Evolutionary conservation across 2,888 invertebrate species (phyloP), one percentile per base, ranked within the genome.

Genomic region (Andrena dorsata): DNA sequence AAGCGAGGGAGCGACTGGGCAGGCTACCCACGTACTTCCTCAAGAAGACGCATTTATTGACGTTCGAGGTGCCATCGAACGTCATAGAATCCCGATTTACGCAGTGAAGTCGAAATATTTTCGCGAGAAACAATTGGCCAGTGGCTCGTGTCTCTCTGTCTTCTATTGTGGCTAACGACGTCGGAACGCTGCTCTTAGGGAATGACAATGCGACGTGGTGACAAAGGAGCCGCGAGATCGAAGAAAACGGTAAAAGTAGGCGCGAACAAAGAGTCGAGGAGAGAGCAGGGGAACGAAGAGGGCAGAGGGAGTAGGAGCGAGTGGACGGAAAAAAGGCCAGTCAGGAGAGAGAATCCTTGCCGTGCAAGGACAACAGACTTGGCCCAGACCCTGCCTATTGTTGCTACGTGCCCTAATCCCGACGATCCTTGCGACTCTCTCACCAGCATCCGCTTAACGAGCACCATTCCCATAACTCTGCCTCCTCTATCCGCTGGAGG

Each of bases 391-490:
- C 26, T 10, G 35, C 26, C 76, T 64, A 87, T 87, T 87, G 87
- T 88, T 76, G 80, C 58, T 49, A 35, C 51, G 51, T 82, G 84
- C 64, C 84, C 84, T 87, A 87, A 88, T 88, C 82, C 87, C 70
- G 64, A 30, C 63, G 82, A 86, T 84, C 82, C 86, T 74, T 32
- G 73, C 80, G 71, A 84, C 72, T 87, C 83, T 81, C 83, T 82
- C 75, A 32, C 51, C 58, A 65, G 80, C 64, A 76, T 78, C 77
- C 82, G 77, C 90, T 56, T 90, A 90, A 90, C 91, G 91, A 90
- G 90, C 88, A 65, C 74, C 81, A 88, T 90, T 90, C 90, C 90
- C 90, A 90, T 89, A 85, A 84, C 35, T 66, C 64, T 32, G 56
- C 47, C 56, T 41, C 32, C 41, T 65, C 60, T 64, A 47, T 60